Evolutionary conservation across 92 coral and sea anemone species (phyloP), one percentile per base, ranked within the genome.

Genomic region (Porites divaricata): DNA sequence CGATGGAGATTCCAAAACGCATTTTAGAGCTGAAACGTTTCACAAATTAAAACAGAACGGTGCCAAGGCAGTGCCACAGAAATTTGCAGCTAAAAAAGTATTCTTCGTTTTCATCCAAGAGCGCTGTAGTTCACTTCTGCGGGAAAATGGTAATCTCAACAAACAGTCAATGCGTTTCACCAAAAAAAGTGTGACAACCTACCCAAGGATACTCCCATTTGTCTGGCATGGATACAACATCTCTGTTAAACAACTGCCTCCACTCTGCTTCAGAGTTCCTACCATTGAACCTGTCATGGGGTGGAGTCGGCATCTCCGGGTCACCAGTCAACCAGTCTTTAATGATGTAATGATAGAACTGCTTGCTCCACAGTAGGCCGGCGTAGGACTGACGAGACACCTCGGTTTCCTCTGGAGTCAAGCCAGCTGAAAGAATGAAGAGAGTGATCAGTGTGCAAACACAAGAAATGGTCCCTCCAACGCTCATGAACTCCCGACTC

Each of bases 151-250:
- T n/a, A n/a, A n/a, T n/a, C n/a, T n/a, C n/a, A n/a, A n/a, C n/a
- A n/a, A n/a, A n/a, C n/a, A n/a, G n/a, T n/a, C n/a, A n/a, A n/a
- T n/a, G n/a, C n/a, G n/a, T n/a, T n/a, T n/a, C n/a, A n/a, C n/a
- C n/a, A n/a, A n/a, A n/a, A n/a, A n/a, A n/a, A n/a, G 56, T 51
- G 56, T 51, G 56, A 6, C 56, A 51, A 51, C 56, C 83, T 80
- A 96, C 99, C 99, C 99, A 96, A 23, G 99, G 99, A 70, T 96
- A 96, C 85, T 96, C 99, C 99, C 99, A 96, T 86, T 96, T 96
- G 91, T 96, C 99, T 0, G 99, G 99, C 99, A 96, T 96, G 45
- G 98, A 95, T 35, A 96, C 87, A 68, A 96, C 64, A 66, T 96
- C 99, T 81, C 92, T 91, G 92, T 96, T 96, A 76, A 90, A 92